Evolutionary conservation across 2,797 vertebrate species (phyloP).

Genomic region (Labeo calbasu): DNA sequence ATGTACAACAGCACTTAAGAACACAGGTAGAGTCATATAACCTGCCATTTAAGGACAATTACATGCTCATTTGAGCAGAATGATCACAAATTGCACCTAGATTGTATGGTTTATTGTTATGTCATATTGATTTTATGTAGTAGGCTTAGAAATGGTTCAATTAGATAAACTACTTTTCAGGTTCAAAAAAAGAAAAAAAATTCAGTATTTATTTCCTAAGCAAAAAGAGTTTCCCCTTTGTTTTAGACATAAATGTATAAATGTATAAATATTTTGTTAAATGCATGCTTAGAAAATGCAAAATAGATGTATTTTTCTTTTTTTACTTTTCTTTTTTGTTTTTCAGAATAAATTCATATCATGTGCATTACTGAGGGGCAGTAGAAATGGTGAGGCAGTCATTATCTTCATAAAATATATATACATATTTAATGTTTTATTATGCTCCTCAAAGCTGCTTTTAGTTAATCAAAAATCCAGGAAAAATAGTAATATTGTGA

Average conservation of each 20-base stretch:
- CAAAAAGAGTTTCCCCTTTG: neutral
- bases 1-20: neutral
- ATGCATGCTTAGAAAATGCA: too few relatives aligned
- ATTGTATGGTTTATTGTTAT: neutral
- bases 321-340: too few relatives aligned
- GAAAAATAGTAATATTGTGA: too few relatives aligned
- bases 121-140: neutral
- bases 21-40: neutral
- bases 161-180: neutral
- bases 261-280: too few relatives aligned
- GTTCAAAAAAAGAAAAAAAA: neutral
- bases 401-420: too few relatives aligned
- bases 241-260: neutral
- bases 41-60: neutral
- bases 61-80: constrained; percentile 14
- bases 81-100: neutral
- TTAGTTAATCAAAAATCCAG: too few relatives aligned
- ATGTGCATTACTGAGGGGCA: too few relatives aligned
- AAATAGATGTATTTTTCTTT: too few relatives aligned
- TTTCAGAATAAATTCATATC: too few relatives aligned
- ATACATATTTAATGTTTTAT: too few relatives aligned
- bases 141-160: neutral
- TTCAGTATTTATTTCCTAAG: neutral
- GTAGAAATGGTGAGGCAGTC: too few relatives aligned
- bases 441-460: too few relatives aligned